Conservation (phyloP, 92 coral and sea anemone species). For the Scolanthus callimorphus region DNA sequence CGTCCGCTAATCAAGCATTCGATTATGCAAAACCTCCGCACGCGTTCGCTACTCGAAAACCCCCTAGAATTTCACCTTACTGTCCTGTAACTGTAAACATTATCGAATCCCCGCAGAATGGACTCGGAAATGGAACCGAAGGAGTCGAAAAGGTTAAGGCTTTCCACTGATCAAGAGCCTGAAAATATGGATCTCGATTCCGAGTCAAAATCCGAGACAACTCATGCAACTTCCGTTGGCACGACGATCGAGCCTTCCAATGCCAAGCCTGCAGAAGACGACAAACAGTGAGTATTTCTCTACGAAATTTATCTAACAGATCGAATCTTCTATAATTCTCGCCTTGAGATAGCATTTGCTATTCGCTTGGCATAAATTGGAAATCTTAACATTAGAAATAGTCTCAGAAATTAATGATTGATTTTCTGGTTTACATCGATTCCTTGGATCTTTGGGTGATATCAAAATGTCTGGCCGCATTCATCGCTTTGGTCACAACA, state of each 20-base stretch:
- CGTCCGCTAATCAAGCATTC: conserved; percentile 46
- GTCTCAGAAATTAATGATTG: too few species aligned
- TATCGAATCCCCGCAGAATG: conserved; percentile 39
- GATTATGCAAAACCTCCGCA: conserved; percentile 50
- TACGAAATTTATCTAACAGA: neutral
- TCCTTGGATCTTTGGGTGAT: too few species aligned
- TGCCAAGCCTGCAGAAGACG: conserved; percentile 7
- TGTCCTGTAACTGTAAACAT: conserved; percentile 21
- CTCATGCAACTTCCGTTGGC: conserved; percentile 21
- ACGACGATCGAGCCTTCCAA: conserved; percentile 33
- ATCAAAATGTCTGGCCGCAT: too few species aligned
- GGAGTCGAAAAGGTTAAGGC: conserved; percentile 68
- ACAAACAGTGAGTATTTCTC: conserved; percentile 17
- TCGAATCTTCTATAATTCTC: too few species aligned
- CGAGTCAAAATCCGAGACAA: conserved; percentile 15
- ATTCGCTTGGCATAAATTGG: too few species aligned
- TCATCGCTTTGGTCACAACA: too few species aligned
- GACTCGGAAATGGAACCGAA: conserved; percentile 66
- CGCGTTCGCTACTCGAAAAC: conserved; percentile 4
- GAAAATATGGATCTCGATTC: conserved; percentile 15
- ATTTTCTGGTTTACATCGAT: too few species aligned
- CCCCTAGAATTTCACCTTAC: conserved; percentile 4
- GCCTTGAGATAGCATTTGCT: too few species aligned
- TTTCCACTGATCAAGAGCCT: conserved; percentile 47
- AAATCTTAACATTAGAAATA: too few species aligned